Evolutionary conservation across 2,113 vertebrate genomes (phyloP).

Genomic region (Thermophis baileyi): DNA sequence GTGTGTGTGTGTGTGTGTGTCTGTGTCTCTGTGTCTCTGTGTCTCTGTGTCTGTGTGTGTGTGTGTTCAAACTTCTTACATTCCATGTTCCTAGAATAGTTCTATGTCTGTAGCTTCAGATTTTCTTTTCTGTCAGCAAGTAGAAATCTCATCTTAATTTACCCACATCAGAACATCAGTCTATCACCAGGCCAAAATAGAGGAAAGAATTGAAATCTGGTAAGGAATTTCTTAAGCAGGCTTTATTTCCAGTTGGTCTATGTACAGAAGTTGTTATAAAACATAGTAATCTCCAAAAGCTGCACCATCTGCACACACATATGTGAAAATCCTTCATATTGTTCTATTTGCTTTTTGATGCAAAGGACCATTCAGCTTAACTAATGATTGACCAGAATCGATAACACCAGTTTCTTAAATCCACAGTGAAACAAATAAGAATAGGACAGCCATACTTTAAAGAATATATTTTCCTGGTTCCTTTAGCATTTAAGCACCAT

Average conservation of each 20-base stretch:
- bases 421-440: constrained; percentile 35
- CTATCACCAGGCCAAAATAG: background rate
- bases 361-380: constrained; percentile 40
- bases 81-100: background rate
- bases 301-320: background rate
- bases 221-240: too few relatives aligned
- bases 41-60: too few relatives aligned
- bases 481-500: constrained; percentile 59
- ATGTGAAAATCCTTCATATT: background rate
- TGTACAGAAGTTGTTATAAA: background rate
- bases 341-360: constrained; percentile 25
- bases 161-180: background rate
- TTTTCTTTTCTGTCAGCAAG: background rate
- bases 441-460: constrained; percentile 50
- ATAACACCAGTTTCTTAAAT: constrained; percentile 43
- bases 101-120: background rate
- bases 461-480: constrained; percentile 40
- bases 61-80: background rate
- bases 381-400: constrained; percentile 42
- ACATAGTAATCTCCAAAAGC: background rate
- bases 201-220: background rate
- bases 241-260: too few relatives aligned
- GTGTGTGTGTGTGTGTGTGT: too few relatives aligned
- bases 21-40: too few relatives aligned
- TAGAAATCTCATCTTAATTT: background rate